These are phyloP conservation scores for Craterocephalus amniculus DNA, from an alignment of 2,797 vertebrate genomes.

Conservation along the genomic window DNA sequence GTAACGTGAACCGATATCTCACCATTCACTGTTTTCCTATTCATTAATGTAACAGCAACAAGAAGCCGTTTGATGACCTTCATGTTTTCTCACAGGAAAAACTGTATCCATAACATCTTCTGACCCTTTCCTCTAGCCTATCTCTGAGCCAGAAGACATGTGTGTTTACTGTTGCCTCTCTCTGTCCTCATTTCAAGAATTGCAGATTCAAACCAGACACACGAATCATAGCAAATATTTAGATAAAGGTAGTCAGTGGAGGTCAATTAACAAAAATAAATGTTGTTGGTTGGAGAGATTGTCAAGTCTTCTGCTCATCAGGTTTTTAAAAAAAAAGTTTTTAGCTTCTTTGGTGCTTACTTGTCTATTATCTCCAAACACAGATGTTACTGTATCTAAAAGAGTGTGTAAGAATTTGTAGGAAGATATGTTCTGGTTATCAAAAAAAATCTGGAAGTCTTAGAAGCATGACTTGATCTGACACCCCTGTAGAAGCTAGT, in stretches of 20 bases:
- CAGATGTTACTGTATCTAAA: neutral
- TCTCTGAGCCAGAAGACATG: constrained; percentile 65
- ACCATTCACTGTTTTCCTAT: neutral
- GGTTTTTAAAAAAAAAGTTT: neutral
- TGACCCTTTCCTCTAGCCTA: constrained; percentile 27
- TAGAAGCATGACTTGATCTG: constrained; percentile 43
- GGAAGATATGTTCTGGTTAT: constrained; percentile 33
- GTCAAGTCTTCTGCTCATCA: constrained; percentile 24
- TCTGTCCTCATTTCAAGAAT: constrained; percentile 41
- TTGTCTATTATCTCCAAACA: neutral
- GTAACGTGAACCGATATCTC: neutral
- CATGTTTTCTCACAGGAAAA: constrained; percentile 18
- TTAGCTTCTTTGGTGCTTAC: neutral
- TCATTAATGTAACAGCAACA: neutral
- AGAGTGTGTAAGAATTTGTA: constrained; percentile 13
- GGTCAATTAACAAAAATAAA: constrained; percentile 65
- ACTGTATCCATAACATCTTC: constrained; percentile 9
- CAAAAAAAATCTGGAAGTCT: constrained; percentile 44
- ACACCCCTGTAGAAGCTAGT: constrained; percentile 53
- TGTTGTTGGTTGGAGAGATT: constrained; percentile 6
- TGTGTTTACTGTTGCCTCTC: constrained; percentile 53
- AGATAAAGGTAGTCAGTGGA: constrained; percentile 66
- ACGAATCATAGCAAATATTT: constrained; percentile 69
- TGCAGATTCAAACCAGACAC: constrained; percentile 26
- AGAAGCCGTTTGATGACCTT: constrained; percentile 12